phyloP scores from a whole-genome alignment of 2,888 invertebrate genomes.

The Omphaloscelis lunosa region DNA sequence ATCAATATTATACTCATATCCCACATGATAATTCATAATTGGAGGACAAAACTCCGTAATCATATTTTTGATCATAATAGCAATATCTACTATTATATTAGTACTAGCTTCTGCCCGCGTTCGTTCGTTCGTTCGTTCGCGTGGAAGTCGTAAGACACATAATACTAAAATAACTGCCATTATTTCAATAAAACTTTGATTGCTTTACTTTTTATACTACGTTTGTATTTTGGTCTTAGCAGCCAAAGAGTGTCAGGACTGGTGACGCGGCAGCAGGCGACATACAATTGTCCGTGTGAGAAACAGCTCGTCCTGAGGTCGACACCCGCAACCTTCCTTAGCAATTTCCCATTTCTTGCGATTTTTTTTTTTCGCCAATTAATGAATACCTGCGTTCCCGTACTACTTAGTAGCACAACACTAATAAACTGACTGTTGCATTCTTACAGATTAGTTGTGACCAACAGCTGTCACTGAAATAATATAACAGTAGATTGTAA shows the following conservation, averaged over 20 bases:
- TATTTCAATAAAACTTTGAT: neutral
- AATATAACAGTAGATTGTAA: too few relatives aligned
- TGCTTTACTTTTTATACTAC: too few relatives aligned
- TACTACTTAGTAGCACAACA: too few relatives aligned
- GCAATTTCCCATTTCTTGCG: neutral
- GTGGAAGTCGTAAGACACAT: neutral
- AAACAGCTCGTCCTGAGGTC: neutral
- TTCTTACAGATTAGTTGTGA: neutral
- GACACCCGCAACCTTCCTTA: neutral
- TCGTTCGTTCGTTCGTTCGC: neutral
- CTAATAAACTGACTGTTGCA: neutral
- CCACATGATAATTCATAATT: neutral
- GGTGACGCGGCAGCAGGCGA: too few relatives aligned
- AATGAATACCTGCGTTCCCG: too few relatives aligned
- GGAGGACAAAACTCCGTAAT: neutral
- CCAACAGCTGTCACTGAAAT: too few relatives aligned
- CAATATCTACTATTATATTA: neutral
- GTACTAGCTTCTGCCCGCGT: neutral
- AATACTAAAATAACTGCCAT: neutral
- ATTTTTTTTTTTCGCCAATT: neutral
- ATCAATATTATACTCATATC: neutral
- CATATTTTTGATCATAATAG: conserved; percentile 1
- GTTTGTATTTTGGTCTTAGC: too few relatives aligned
- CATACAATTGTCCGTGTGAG: neutral
- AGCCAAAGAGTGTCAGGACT: too few relatives aligned